Percentiles rank a stretch among this genome's conserved stretches.
These are phyloP conservation scores for Odontomachus brunneus DNA, from an alignment of 1,140 invertebrate genomes.

Conservation along the genomic window DNA sequence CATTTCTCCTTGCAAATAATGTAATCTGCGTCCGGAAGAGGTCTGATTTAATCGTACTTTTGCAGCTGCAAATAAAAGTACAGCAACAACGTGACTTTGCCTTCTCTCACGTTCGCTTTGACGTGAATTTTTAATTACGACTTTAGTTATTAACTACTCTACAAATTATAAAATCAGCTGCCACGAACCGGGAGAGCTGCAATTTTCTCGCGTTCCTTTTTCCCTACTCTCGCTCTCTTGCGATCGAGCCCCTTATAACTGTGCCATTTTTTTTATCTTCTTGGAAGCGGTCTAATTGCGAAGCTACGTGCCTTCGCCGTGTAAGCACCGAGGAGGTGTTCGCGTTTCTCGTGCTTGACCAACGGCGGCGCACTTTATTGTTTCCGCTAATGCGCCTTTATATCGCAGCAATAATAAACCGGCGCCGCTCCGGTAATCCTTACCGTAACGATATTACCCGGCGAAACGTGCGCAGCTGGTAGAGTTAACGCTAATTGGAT, in stretches of 20 bases:
- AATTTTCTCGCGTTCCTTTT: conserved; percentile 23
- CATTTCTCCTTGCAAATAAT: not conserved
- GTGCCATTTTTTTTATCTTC: conserved; percentile 15
- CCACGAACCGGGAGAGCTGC: not conserved
- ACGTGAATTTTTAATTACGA: conserved; percentile 51
- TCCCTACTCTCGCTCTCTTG: not conserved
- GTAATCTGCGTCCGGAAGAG: conserved; percentile 15
- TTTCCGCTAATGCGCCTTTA: conserved; percentile 65
- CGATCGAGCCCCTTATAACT: not conserved
- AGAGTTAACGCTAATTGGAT: conserved; percentile 55
- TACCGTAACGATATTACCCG: conserved; percentile 45
- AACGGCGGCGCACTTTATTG: conserved; percentile 37
- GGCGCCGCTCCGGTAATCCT: conserved; percentile 53
- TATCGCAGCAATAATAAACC: conserved; percentile 65
- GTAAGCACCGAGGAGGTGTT: conserved; percentile 13
- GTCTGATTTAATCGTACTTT: conserved; percentile 18
- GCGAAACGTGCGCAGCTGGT: conserved; percentile 42
- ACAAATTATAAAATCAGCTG: conserved; percentile 56
- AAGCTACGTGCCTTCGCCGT: conserved; percentile 23
- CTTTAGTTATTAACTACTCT: conserved; percentile 2
- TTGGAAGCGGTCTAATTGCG: conserved; percentile 51
- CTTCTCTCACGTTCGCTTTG: not conserved
- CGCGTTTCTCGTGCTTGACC: conserved; percentile 12
- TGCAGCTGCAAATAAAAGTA: not conserved
- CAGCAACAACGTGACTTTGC: conserved; percentile 1